Evolutionary conservation across 2,888 invertebrate genomes (phyloP).

Genomic region (Ichneumoninae sp.): DNA sequence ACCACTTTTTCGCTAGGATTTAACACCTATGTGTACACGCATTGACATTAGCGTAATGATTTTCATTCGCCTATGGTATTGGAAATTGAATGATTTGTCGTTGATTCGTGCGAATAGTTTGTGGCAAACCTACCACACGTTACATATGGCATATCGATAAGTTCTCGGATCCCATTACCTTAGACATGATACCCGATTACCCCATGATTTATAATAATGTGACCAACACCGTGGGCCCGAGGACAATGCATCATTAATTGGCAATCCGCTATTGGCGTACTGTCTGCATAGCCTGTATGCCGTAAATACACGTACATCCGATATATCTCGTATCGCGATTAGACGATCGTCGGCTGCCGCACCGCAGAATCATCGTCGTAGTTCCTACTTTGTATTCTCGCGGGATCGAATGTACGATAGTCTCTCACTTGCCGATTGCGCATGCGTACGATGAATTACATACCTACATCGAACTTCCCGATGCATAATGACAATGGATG

Average conservation of each 20-base stretch:
- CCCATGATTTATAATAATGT: conserved; percentile 63
- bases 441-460: not conserved
- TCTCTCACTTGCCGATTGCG: conserved; percentile 34
- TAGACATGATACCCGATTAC: conserved; percentile 59
- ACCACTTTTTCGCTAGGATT: not conserved
- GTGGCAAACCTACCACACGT: conserved; percentile 26
- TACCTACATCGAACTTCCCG: conserved; percentile 24
- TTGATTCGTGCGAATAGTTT: conserved; percentile 9
- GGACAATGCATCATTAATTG: conserved; percentile 65
- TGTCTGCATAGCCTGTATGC: conserved; percentile 3
- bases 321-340: conserved; percentile 31
- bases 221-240: conserved; percentile 41
- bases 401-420: conserved; percentile 11
- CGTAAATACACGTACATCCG: conserved; percentile 7
- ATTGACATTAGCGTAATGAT: not conserved
- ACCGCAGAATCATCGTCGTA: conserved; percentile 34
- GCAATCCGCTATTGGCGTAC: conserved; percentile 49
- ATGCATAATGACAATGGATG: conserved; percentile 27
- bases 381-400: conserved; percentile 7
- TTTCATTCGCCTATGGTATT: not conserved
- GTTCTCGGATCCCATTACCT: conserved; percentile 59
- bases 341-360: conserved; percentile 41
- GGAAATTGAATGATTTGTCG: not conserved
- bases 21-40: not conserved
- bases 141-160: conserved; percentile 49